Evolutionary conservation across 2,797 vertebrate genomes (phyloP), one percentile per base, ranked within the genome.

Genomic region (Lithobates pipiens): DNA sequence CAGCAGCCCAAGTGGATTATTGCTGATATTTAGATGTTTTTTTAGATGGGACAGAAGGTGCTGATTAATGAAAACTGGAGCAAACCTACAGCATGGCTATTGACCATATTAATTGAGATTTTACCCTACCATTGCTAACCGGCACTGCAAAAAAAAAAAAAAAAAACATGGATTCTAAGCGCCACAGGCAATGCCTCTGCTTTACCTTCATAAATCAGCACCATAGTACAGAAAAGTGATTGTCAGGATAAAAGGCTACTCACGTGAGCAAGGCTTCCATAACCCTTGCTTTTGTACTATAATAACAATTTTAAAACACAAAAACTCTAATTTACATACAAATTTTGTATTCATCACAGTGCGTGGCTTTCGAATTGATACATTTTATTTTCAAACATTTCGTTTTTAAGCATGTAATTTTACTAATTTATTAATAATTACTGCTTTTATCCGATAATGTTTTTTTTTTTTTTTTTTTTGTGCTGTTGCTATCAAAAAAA

Each of bases 371-470:
- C 50, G n/a, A 1, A 23, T 13, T 15, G n/a, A 72, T 7, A 36
- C 16, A 34, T 80, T 54, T 80, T 46, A 46, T 36, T 36, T 36
- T 36, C 34, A 36, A 36, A 36, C 34, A 11, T 46, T 25, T 23
- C 3, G 1, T 46, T 80, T 72, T n/a, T 46, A 15, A 34, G n/a
- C 21, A 46, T 42, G 32, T 63, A 5, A 21, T 73, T 23, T 9
- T 72, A 72, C 23, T 61, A 34, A 57, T 34, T 39, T 39, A 72
- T 84, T 25, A 29, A 71, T 77, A 71, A 50, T 77, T 57, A 29
- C 36, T 77, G 75, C 44, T 71, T 77, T 71, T 71, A 44, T 80
- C 68, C 54, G 54, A 46, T 50, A 67, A 42, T 69, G 70, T 76
- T 70, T 86, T 39, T 36, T 2, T 36, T 36, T 39, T 39, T 3